phyloP scores from a whole-genome alignment of 2,797 vertebrate species.

The Staurois parvus region DNA sequence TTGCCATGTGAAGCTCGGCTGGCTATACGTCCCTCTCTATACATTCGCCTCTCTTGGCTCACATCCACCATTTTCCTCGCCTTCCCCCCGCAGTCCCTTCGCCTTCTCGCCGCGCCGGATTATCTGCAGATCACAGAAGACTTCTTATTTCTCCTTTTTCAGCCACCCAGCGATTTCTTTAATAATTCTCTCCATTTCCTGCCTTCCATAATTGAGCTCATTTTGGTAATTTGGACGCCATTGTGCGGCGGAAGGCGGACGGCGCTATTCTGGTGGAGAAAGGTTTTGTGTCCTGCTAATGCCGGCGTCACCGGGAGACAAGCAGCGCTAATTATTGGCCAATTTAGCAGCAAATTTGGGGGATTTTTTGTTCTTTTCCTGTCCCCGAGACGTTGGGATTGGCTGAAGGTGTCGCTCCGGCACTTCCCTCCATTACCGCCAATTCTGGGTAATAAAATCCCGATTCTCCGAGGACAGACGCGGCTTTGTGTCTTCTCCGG shows the following conservation, averaged over 20 bases:
- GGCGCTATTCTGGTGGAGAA: conserved; percentile 16
- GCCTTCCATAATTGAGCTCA: conserved; percentile 55
- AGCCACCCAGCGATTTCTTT: conserved; percentile 42
- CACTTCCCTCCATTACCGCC: not conserved
- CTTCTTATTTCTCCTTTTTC: conserved; percentile 40
- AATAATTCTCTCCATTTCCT: conserved; percentile 60
- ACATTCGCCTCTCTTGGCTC: not conserved
- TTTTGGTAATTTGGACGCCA: conserved; percentile 54
- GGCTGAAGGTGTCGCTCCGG: conserved; percentile 1
- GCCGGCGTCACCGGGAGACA: conserved; percentile 36
- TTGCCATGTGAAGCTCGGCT: too few species aligned
- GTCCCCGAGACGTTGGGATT: not conserved
- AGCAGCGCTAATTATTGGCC: conserved; percentile 56
- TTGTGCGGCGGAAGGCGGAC: conserved; percentile 13
- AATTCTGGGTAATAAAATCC: conserved; percentile 20
- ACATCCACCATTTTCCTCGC: too few species aligned
- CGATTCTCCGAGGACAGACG: conserved; percentile 3
- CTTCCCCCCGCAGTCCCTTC: not conserved
- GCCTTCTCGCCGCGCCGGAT: not conserved
- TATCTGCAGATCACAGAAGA: not conserved
- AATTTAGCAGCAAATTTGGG: conserved; percentile 44
- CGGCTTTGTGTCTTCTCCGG: not conserved
- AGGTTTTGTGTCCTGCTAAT: conserved; percentile 45
- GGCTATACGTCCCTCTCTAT: not conserved
- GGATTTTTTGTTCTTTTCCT: conserved; percentile 16